These are phyloP conservation scores for Agriopis marginaria DNA, from an alignment of 2,888 invertebrate species.

Conservation along the genomic window DNA sequence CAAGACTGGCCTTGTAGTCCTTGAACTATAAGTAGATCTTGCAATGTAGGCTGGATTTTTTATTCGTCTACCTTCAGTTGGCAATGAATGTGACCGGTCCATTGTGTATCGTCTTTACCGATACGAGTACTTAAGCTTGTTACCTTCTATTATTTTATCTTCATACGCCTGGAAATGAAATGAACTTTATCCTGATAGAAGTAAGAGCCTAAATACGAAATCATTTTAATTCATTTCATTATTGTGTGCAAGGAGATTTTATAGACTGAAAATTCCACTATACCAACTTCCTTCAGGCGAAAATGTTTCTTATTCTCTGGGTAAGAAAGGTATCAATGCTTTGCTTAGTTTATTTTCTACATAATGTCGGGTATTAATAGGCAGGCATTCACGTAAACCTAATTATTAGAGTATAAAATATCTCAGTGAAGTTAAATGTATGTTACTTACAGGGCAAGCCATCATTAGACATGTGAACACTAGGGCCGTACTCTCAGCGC, in stretches of 20 bases:
- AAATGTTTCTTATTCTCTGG: background rate
- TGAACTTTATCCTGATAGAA: background rate
- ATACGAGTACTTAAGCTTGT: background rate
- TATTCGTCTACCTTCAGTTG: constrained; percentile 15
- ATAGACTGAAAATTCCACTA: background rate
- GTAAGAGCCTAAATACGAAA: background rate
- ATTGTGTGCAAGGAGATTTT: background rate
- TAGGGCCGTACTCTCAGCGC: background rate
- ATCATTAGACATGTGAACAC: background rate
- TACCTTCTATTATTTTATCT: constrained; percentile 1
- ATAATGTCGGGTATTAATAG: background rate
- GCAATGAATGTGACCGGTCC: constrained; percentile 17
- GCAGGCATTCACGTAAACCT: background rate
- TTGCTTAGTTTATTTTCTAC: no score
- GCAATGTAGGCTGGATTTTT: constrained; percentile 22
- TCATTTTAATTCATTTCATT: background rate
- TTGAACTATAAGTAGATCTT: constrained; percentile 23
- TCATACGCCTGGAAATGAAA: background rate
- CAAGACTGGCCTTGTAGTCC: constrained; percentile 15
- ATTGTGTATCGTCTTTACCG: constrained; percentile 1
- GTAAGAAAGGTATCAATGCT: background rate
- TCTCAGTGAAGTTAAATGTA: background rate
- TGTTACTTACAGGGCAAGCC: background rate
- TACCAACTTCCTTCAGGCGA: background rate
- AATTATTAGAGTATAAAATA: background rate